A percentile compares a stretch with the other conserved stretches of the same genome.
These are phyloP conservation scores for Nemotelus pantherinus DNA, from an alignment of 2,888 invertebrate species.

Conservation along the genomic window DNA sequence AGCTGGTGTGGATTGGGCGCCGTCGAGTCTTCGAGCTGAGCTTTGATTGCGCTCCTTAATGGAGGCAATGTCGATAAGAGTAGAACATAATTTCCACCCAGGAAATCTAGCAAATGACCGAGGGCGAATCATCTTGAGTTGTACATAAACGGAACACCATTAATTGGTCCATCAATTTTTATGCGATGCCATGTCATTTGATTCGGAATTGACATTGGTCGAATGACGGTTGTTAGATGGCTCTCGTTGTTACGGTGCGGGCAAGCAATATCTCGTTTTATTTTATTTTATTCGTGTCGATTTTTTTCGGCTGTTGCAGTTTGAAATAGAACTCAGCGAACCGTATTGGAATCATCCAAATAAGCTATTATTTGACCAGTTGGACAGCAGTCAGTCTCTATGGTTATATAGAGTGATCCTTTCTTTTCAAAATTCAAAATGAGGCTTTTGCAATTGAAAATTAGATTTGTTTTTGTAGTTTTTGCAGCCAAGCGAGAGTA, in stretches of 20 bases:
- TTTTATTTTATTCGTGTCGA: background rate
- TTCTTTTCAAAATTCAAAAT: too few relatives aligned
- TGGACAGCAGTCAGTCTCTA: background rate
- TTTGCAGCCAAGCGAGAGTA: too few relatives aligned
- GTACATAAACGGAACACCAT: slow-evolving; percentile 40
- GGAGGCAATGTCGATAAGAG: slow-evolving; percentile 26
- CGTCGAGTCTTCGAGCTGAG: slow-evolving; percentile 20
- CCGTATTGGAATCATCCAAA: background rate
- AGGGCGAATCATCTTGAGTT: slow-evolving; percentile 13
- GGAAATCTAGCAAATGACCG: slow-evolving; percentile 26
- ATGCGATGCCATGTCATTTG: slow-evolving; percentile 30
- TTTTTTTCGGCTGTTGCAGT: background rate
- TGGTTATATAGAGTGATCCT: too few relatives aligned
- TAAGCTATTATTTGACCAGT: slow-evolving; percentile 11
- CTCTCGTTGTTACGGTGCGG: background rate
- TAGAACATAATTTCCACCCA: slow-evolving; percentile 29
- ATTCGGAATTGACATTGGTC: slow-evolving; percentile 15
- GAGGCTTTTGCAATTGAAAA: too few relatives aligned
- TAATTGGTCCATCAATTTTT: slow-evolving; percentile 43
- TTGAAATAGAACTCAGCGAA: slow-evolving; percentile 12
- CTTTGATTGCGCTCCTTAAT: slow-evolving; percentile 27
- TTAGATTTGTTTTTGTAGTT: too few relatives aligned
- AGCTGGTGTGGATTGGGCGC: slow-evolving; percentile 27
- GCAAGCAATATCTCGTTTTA: slow-evolving; percentile 10
- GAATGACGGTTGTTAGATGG: background rate